Base-by-base conservation (phyloP, 2,797 vertebrate genomes). In the Coccyzus lansbergi region DNA sequence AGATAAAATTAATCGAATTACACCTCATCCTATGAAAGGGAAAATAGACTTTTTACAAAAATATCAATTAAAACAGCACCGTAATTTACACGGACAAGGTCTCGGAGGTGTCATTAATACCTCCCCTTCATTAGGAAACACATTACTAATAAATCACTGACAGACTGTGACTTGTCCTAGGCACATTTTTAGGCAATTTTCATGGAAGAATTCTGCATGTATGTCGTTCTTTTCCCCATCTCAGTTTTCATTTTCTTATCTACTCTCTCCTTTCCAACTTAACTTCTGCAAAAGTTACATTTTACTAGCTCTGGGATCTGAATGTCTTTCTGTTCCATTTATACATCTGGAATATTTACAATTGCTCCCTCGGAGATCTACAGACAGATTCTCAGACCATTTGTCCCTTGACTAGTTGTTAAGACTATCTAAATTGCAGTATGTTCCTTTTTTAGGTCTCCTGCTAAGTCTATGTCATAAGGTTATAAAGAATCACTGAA, bases 381-480 rank as follows among this genome's bases (percentile, higher is more conserved):
- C 26, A 92, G 64, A 34, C 8, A 88, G 38, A 12, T 94, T 96
- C 33, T 93, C 36, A 74, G 58, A 52, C 25, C 29, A 64, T 62
- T 85, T 76, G 31, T 88, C 82, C 80, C 71, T 85, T 60, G 59
- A 56, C 67, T 90, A 42, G 29, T 75, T 93, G 60, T 92, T 97
- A 95, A 90, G 68, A 60, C 71, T 74, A 81, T 40, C 38, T 90
- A 88, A 92, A 76, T 64, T 86, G 44, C 60, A 81, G 34, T 34
- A 69, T 17, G 36, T 88, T 94, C 55, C 90, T 94, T 92, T 95
- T 95, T 96, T 65, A 95, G 49, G 12, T 81, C 77, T 84, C 68
- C 28, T 46, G 49, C 10, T 90, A 91, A 70, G 52, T 44, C 51
- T 71, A 12, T 56, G 46, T 65, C 53, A 55, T 33, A 86, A 95